Evolutionary conservation across 2,797 vertebrate genomes (phyloP).

Genomic region (Phoxinus dragarum): DNA sequence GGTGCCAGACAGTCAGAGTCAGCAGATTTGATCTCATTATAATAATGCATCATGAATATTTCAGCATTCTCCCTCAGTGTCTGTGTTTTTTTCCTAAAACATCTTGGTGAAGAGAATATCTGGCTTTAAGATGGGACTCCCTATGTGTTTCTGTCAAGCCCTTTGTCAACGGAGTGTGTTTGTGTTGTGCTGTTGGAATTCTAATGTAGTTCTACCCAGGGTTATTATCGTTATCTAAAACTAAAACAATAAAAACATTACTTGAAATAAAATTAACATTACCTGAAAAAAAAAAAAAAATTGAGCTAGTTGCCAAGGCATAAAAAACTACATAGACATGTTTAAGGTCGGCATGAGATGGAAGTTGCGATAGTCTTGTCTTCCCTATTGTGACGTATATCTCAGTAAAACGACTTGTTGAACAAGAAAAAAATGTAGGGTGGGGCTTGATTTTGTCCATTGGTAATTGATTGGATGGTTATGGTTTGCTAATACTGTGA

Average conservation of each 20-base stretch:
- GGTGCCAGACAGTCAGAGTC: constrained; percentile 22
- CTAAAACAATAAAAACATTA: background rate
- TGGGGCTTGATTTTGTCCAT: background rate
- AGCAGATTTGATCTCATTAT: constrained; percentile 44
- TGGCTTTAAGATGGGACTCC: background rate
- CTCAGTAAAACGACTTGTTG: background rate
- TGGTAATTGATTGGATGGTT: background rate
- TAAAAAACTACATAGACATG: background rate
- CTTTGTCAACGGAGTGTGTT: constrained; percentile 25
- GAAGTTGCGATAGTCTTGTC: background rate
- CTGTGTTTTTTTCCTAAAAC: background rate
- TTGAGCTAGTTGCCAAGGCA: background rate
- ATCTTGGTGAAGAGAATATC: constrained; percentile 1
- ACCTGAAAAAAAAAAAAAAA: background rate
- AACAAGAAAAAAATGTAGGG: background rate
- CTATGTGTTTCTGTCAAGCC: constrained; percentile 8
- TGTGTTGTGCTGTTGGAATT: constrained; percentile 15
- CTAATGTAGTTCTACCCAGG: background rate
- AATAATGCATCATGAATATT: constrained; percentile 38
- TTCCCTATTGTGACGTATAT: background rate
- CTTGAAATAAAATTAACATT: background rate
- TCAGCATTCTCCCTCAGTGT: constrained; percentile 13
- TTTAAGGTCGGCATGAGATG: background rate
- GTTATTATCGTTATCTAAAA: background rate
- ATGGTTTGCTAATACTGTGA: background rate